Evolutionary conservation across 2,888 invertebrate species (phyloP), one percentile per base, ranked within the genome.

Genomic region (Limnephilus rhombicus): DNA sequence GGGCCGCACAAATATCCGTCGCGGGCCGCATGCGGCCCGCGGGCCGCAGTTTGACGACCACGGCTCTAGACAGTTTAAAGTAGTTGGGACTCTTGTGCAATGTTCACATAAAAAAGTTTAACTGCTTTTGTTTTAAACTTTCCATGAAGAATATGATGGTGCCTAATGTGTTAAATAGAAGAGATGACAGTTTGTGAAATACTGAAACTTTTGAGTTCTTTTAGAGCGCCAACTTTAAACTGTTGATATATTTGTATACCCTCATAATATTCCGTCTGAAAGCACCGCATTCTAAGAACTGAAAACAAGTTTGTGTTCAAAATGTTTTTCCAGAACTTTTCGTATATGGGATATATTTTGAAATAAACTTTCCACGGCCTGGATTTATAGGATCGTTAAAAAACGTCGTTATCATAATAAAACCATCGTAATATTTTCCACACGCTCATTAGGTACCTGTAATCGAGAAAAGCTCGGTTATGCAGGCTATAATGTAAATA

Each of bases 321-420:
- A 87, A 53, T 87, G 24, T 87, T 87, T 49, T n/a, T 3, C 18
- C 31, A 13, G 15, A 87, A 87, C 87, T 87, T 68, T 68, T 24
- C 53, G 53, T 68, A 68, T 68, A 24, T 87, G 29, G 53, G 87
- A 53, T n/a, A 87, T 53, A 87, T 53, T 87, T 87, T 68, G 15
- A 68, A 87, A 87, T 68, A 49, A 29, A 15, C n/a, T 29, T 31
- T 87, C 49, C 24, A 53, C 1, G 18, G 85, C 11, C 37, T 31
- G 29, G 87, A 87, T 87, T 87, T 87, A 87, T 87, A 24, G 53
- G 7, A 29, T 29, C 49, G 49, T 87, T 53, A 87, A 87, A 87
- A 49, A 53, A 87, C 53, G 53, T 87, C 87, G 87, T 87, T 87
- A 87, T 87, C 87, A 87, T 87, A 87, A 87, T 87, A 87, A 87